These are phyloP conservation scores for Hemitrygon akajei DNA, from an alignment of 2,797 vertebrate species.

Conservation along the genomic window DNA sequence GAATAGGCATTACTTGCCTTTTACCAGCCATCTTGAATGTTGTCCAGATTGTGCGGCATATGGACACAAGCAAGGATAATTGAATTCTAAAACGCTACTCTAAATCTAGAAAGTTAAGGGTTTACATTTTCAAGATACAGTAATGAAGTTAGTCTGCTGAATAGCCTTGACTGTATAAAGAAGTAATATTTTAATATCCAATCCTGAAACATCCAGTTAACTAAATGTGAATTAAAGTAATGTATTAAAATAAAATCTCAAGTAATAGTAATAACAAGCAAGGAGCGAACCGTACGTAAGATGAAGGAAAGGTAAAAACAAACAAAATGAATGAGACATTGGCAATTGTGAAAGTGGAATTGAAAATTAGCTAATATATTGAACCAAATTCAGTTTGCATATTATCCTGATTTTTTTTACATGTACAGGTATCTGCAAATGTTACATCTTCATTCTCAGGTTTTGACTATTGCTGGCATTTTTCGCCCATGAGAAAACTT, in stretches of 20 bases:
- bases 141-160: too few species aligned
- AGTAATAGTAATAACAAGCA: neutral
- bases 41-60: too few species aligned
- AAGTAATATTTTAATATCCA: neutral
- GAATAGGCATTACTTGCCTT: too few species aligned
- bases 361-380: neutral
- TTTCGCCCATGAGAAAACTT: neutral
- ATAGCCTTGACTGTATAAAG: too few species aligned
- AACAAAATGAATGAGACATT: neutral
- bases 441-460: neutral
- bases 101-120: too few species aligned
- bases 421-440: neutral
- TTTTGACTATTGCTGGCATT: neutral
- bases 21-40: too few species aligned
- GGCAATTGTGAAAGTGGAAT: neutral
- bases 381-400: neutral
- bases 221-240: neutral
- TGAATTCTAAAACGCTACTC: too few species aligned
- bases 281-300: neutral
- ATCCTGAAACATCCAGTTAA: neutral
- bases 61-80: too few species aligned
- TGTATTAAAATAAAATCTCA: neutral
- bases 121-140: too few species aligned
- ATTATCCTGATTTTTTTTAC: neutral
- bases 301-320: neutral